These are phyloP conservation scores for Plectropomus leopardus DNA, from an alignment of 2,113 vertebrate genomes.

Conservation along the genomic window DNA sequence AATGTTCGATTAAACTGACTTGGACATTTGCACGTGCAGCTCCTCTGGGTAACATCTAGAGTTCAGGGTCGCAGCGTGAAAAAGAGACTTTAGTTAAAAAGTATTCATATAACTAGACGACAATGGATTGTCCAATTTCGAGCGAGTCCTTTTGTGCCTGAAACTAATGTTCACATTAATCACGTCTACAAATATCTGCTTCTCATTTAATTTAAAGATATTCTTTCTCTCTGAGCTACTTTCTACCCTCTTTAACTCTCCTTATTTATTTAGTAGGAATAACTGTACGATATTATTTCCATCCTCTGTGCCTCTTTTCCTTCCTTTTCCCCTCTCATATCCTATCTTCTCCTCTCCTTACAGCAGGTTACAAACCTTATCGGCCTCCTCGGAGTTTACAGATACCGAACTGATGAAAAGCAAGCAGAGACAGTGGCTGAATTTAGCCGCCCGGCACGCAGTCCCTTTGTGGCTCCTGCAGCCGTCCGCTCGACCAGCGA, in stretches of 20 bases:
- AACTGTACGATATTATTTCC: not conserved
- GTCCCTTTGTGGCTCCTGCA: not conserved
- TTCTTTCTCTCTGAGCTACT: not conserved
- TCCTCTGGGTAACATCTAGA: too few relatives aligned
- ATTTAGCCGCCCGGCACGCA: not conserved
- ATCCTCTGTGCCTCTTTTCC: not conserved
- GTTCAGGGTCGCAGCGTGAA: too few relatives aligned
- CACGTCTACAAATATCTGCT: not conserved
- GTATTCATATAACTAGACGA: not conserved
- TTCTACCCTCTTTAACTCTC: not conserved
- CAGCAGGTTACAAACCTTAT: constrained; percentile 25
- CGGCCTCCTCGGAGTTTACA: constrained; percentile 12
- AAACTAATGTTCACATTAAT: not conserved
- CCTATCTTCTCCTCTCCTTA: constrained; percentile 3
- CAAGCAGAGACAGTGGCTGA: not conserved
- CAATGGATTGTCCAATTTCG: not conserved
- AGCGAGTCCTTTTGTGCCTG: not conserved
- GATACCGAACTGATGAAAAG: constrained; percentile 10
- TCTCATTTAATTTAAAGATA: constrained; percentile 5
- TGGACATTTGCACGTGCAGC: too few relatives aligned
- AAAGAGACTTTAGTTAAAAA: too few relatives aligned
- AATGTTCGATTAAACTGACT: too few relatives aligned
- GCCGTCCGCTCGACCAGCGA: not conserved
- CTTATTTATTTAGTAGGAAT: constrained; percentile 1
- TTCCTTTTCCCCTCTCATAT: not conserved